Percentiles rank a stretch among this genome's conserved stretches.
phyloP scores from a whole-genome alignment of 2,888 invertebrate genomes.

The Xanthia icteritia region DNA sequence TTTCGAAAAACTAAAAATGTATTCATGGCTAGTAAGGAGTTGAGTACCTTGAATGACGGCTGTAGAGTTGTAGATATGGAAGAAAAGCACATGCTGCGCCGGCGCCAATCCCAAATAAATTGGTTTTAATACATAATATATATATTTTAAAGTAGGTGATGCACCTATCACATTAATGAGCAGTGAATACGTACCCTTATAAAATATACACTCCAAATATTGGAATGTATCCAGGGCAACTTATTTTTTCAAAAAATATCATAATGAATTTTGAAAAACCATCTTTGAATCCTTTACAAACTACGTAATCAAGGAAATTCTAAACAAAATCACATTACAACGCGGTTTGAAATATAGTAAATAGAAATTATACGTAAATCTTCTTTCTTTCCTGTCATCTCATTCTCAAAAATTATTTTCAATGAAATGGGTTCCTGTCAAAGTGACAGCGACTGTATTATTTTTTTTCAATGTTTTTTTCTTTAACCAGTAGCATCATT shows the following conservation, averaged over 20 bases:
- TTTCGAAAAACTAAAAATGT: not conserved
- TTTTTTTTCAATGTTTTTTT: not conserved
- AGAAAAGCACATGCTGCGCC: not conserved
- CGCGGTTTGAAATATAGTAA: slow-evolving; percentile 50
- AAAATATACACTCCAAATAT: slow-evolving; percentile 45
- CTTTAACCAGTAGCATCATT: slow-evolving; percentile 10
- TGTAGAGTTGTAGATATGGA: not conserved
- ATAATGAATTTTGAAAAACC: slow-evolving; percentile 46
- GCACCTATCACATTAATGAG: not conserved
- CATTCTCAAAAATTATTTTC: slow-evolving; percentile 53
- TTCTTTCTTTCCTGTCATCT: slow-evolving; percentile 49
- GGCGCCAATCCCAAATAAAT: not conserved
- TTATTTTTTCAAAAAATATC: slow-evolving; percentile 27
- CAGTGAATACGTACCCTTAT: slow-evolving; percentile 39
- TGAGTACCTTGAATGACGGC: not conserved
- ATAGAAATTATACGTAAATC: slow-evolving; percentile 8
- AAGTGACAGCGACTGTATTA: slow-evolving; percentile 1
- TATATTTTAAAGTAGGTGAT: not conserved
- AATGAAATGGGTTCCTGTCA: slow-evolving; percentile 28
- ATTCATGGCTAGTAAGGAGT: not conserved
- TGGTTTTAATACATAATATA: not conserved
- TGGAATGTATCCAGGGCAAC: slow-evolving; percentile 44
- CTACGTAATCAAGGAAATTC: slow-evolving; percentile 28
- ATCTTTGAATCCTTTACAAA: slow-evolving; percentile 42
- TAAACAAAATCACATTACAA: slow-evolving; percentile 51